phyloP scores from a whole-genome alignment of 2,888 invertebrate genomes.

The Hybos culiciformis region DNA sequence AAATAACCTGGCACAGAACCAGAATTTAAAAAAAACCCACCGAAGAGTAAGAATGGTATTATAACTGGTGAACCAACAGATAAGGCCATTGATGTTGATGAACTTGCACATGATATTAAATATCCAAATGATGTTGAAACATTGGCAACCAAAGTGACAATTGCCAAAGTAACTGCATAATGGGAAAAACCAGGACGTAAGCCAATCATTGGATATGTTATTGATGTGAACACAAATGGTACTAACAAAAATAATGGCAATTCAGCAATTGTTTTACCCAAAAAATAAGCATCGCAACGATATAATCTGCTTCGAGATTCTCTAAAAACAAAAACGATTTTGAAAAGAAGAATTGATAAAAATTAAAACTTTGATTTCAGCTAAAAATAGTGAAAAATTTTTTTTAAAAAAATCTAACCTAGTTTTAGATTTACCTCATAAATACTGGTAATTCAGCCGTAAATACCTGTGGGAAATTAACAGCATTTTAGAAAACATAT shows the following conservation, averaged over 20 bases:
- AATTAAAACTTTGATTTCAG: neutral
- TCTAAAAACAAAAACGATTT: slow-evolving; percentile 57
- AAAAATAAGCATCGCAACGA: slow-evolving; percentile 77
- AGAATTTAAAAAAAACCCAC: slow-evolving; percentile 88
- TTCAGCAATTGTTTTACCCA: slow-evolving; percentile 82
- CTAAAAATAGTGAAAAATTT: neutral
- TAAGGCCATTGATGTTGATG: slow-evolving; percentile 72
- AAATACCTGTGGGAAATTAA: neutral
- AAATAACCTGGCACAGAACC: slow-evolving; percentile 77
- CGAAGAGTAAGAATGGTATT: slow-evolving; percentile 87
- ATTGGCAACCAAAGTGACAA: slow-evolving; percentile 74
- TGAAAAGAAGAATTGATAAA: neutral
- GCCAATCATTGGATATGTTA: slow-evolving; percentile 83
- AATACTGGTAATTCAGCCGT: neutral
- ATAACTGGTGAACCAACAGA: slow-evolving; percentile 84
- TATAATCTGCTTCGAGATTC: slow-evolving; percentile 87
- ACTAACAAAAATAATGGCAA: slow-evolving; percentile 72
- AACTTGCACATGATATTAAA: slow-evolving; percentile 75
- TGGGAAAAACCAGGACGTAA: slow-evolving; percentile 57
- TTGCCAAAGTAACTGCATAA: slow-evolving; percentile 52
- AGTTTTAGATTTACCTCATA: slow-evolving; percentile 2
- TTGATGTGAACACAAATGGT: slow-evolving; percentile 66
- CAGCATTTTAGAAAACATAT: too few species aligned
- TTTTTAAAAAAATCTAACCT: neutral
- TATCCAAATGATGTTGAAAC: slow-evolving; percentile 86